Conservation (phyloP, 1,140 invertebrate species). For the Amphibalanus amphitrite region DNA sequence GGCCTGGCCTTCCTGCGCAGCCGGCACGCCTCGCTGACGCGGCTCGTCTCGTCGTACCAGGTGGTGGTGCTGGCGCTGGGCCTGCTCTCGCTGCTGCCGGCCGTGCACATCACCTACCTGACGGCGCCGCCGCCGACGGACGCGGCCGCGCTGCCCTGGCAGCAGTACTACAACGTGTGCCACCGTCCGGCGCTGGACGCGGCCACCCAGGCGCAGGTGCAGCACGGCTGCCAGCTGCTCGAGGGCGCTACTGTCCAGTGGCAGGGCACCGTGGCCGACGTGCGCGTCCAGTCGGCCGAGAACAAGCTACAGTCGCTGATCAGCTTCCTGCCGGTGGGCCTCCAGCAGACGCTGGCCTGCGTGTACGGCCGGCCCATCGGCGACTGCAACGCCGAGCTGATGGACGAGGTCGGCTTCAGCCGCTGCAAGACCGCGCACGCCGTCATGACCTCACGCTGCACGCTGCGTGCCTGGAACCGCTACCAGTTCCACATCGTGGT, state of each 20-base stretch:
- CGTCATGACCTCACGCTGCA: slow-evolving; percentile 29
- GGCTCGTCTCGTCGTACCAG: slow-evolving; percentile 39
- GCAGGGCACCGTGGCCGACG: slow-evolving; percentile 50
- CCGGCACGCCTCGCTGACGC: not conserved
- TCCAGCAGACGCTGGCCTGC: slow-evolving; percentile 41
- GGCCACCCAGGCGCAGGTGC: slow-evolving; percentile 41
- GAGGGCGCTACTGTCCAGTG: slow-evolving; percentile 44
- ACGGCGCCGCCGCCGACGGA: slow-evolving; percentile 38
- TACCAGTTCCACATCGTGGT: slow-evolving; percentile 32
- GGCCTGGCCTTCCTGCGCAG: slow-evolving; percentile 31
- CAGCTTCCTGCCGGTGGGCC: slow-evolving; percentile 37
- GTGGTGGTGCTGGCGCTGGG: slow-evolving; percentile 29
- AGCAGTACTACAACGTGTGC: slow-evolving; percentile 50
- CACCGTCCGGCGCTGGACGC: slow-evolving; percentile 46
- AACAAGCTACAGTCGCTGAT: slow-evolving; percentile 38
- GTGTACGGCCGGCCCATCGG: slow-evolving; percentile 44
- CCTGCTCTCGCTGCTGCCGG: not conserved
- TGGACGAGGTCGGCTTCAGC: slow-evolving; percentile 8
- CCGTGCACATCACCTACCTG: not conserved
- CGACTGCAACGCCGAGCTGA: slow-evolving; percentile 24
- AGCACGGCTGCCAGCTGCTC: slow-evolving; percentile 46
- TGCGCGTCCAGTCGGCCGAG: slow-evolving; percentile 38
- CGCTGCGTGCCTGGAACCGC: slow-evolving; percentile 41
- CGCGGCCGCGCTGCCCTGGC: slow-evolving; percentile 45
- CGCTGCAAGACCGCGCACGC: slow-evolving; percentile 9